A percentile compares a stretch with the other conserved stretches of the same genome.
phyloP scores from a whole-genome alignment of 2,113 vertebrate species.

The Murina feae region DNA sequence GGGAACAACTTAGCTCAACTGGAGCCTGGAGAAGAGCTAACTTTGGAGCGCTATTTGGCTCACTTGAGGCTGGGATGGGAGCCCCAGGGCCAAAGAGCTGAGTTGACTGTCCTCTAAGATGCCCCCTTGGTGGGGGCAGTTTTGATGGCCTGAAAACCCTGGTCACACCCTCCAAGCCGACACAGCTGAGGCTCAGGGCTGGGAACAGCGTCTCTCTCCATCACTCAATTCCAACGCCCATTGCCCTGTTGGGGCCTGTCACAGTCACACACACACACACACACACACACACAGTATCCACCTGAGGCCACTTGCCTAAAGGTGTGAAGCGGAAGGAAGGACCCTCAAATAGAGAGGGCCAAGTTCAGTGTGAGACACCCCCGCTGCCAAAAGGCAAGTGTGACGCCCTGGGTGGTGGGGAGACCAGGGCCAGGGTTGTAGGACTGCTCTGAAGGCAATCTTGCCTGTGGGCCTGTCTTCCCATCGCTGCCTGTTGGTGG shows the following conservation, averaged over 20 bases:
- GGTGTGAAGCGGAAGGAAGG: background rate
- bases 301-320: background rate
- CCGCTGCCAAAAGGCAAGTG: background rate
- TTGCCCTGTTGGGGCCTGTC: background rate
- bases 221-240: background rate
- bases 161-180: background rate
- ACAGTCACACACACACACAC: background rate
- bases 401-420: background rate
- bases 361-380: background rate
- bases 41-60: constrained; percentile 8
- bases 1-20: background rate
- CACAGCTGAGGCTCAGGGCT: background rate
- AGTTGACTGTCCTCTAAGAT: background rate
- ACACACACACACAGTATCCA: background rate
- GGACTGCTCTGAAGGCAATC: background rate
- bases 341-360: background rate
- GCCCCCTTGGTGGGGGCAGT: background rate
- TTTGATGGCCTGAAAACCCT: background rate
- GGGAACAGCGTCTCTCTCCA: background rate
- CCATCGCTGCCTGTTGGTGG: background rate
- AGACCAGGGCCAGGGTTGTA: background rate
- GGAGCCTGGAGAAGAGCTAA: background rate
- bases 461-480: background rate
- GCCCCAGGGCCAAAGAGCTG: background rate
- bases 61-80: background rate